These are phyloP conservation scores for Heliothis peltigera DNA, from an alignment of 2,888 invertebrate genomes.

Conservation along the genomic window DNA sequence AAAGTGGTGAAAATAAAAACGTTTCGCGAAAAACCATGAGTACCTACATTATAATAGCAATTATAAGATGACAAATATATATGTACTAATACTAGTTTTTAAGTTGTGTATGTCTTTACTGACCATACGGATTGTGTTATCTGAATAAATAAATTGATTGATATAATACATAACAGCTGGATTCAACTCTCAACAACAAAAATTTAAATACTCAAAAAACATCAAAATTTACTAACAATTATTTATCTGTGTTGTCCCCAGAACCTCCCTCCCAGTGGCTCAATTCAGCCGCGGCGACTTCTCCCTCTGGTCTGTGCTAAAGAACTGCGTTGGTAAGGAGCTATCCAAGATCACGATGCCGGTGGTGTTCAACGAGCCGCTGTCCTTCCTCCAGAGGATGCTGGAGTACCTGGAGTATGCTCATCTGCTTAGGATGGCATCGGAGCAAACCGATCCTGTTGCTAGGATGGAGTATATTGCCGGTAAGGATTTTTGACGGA, in stretches of 20 bases:
- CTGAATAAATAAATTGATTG: too few species aligned
- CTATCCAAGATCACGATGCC: constrained; percentile 99
- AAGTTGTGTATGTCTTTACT: too few species aligned
- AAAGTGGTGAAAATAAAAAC: too few species aligned
- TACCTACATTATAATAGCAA: too few species aligned
- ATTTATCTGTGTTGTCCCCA: constrained; percentile 75
- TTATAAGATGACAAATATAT: too few species aligned
- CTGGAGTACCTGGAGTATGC: constrained; percentile 98
- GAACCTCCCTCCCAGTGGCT: constrained; percentile 92
- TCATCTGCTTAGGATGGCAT: constrained; percentile 92
- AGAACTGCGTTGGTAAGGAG: constrained; percentile 97
- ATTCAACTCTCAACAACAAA: too few species aligned
- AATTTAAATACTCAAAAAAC: not conserved
- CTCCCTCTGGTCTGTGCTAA: constrained; percentile 97
- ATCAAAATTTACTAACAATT: not conserved
- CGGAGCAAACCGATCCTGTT: constrained; percentile 94
- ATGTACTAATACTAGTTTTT: too few species aligned
- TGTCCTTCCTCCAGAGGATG: constrained; percentile 98
- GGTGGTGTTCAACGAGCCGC: constrained; percentile 98
- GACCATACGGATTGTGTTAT: too few species aligned
- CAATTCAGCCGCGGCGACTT: constrained; percentile 94
- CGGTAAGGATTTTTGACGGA: constrained; percentile 83
- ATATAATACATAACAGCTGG: too few species aligned
- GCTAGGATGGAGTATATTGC: constrained; percentile 94
- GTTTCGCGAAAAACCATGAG: too few species aligned